Conservation (phyloP, 2,888 invertebrate genomes). For the Taenaris catops region DNA sequence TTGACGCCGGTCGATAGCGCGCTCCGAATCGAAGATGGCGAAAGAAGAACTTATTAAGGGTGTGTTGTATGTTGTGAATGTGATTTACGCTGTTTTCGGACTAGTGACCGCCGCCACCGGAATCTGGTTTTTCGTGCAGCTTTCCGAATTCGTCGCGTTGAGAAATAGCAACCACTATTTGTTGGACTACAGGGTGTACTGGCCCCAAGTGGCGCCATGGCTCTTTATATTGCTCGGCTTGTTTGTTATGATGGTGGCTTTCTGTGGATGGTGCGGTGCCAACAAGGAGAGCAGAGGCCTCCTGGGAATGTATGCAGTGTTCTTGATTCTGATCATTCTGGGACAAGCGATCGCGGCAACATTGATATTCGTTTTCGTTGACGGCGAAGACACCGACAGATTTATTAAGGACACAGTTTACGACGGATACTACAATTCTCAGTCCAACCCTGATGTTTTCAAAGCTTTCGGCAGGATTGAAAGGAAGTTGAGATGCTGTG, state of each 20-base stretch:
- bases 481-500: conserved; percentile 64
- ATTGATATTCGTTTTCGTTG: conserved; percentile 67
- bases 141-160: conserved; percentile 60
- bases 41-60: conserved; percentile 64
- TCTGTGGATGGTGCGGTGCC: conserved; percentile 68
- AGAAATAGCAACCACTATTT: conserved; percentile 69
- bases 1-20: conserved; percentile 40
- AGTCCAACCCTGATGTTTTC: conserved; percentile 64
- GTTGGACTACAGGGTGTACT: conserved; percentile 67
- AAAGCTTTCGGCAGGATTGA: conserved; percentile 64
- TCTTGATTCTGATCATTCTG: conserved; percentile 54
- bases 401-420: conserved; percentile 73
- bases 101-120: conserved; percentile 63
- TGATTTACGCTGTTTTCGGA: conserved; percentile 66
- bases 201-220: conserved; percentile 75
- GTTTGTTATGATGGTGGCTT: conserved; percentile 58
- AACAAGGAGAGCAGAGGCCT: conserved; percentile 59
- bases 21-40: conserved; percentile 41
- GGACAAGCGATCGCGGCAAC: conserved; percentile 59
- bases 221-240: conserved; percentile 63
- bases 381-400: conserved; percentile 65
- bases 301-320: conserved; percentile 58
- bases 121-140: conserved; percentile 72
- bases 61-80: conserved; percentile 61
- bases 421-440: conserved; percentile 70